These are phyloP conservation scores for Xyrauchen texanus DNA, from an alignment of 2,113 vertebrate species.

Conservation along the genomic window DNA sequence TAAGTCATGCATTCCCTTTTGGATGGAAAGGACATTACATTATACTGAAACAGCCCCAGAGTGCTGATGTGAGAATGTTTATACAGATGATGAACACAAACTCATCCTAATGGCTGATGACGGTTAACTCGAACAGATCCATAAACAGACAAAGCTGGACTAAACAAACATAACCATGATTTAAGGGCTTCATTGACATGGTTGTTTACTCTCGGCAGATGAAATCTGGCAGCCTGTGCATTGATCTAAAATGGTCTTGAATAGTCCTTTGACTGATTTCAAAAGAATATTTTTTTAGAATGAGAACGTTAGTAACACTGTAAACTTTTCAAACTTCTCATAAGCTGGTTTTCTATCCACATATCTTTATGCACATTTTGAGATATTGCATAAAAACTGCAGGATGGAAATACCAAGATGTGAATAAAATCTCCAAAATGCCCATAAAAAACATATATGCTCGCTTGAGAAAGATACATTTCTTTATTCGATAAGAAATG, in stretches of 20 bases:
- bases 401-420: too few species aligned
- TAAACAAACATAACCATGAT: slow-evolving; percentile 27
- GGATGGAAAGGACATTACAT: slow-evolving; percentile 2
- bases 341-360: too few species aligned
- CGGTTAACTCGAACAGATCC: slow-evolving; percentile 26
- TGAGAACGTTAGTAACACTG: too few species aligned
- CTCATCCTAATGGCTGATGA: neutral
- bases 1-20: neutral
- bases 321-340: too few species aligned
- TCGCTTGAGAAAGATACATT: too few species aligned
- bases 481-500: too few species aligned
- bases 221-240: neutral
- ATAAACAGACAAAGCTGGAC: neutral
- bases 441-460: too few species aligned
- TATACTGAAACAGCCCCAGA: slow-evolving; percentile 5
- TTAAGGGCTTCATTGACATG: neutral
- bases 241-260: neutral
- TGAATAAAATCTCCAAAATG: too few species aligned
- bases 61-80: slow-evolving; percentile 10
- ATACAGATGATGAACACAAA: neutral
- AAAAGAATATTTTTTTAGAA: too few species aligned
- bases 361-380: too few species aligned
- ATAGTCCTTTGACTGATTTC: neutral
- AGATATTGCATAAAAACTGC: too few species aligned
- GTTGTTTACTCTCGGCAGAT: neutral